A percentile compares a stretch with the other conserved stretches of the same genome.
Evolutionary conservation across 2,888 invertebrate genomes (phyloP).

Genomic region (Halocaridina rubra): DNA sequence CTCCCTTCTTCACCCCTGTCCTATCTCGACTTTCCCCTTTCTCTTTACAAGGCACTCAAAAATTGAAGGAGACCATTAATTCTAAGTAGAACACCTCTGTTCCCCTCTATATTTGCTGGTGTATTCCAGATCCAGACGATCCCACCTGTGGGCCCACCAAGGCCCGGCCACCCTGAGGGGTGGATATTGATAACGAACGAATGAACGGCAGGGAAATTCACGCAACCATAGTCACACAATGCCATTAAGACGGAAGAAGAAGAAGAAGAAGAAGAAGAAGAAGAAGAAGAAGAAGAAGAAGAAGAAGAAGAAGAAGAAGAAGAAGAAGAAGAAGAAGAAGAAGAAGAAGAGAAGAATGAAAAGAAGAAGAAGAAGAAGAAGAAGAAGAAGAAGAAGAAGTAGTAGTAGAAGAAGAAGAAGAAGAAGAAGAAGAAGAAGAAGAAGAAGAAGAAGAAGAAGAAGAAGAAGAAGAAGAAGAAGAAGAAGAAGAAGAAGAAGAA

Average conservation of each 20-base stretch:
- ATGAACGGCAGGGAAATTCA: not conserved
- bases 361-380: not conserved
- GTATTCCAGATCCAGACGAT: no score
- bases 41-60: no score
- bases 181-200: no score
- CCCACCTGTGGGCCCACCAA: no score
- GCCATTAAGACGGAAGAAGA: not conserved
- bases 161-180: no score
- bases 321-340: slow-evolving; percentile 12
- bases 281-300: not conserved
- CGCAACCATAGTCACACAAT: not conserved
- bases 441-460: not conserved
- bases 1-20: no score
- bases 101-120: no score
- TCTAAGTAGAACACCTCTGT: no score
- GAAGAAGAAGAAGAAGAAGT: not conserved
- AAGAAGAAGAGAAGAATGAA: not conserved
- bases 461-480: not conserved
- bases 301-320: not conserved
- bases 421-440: slow-evolving; percentile 14
- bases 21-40: no score
- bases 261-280: not conserved
- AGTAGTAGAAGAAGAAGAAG: not conserved
- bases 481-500: not conserved
- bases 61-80: not conserved